A percentile compares a stretch with the other conserved stretches of the same genome.
These are phyloP conservation scores for Machaerirhynchus nigripectus DNA, from an alignment of 2,113 vertebrate species.

Conservation along the genomic window DNA sequence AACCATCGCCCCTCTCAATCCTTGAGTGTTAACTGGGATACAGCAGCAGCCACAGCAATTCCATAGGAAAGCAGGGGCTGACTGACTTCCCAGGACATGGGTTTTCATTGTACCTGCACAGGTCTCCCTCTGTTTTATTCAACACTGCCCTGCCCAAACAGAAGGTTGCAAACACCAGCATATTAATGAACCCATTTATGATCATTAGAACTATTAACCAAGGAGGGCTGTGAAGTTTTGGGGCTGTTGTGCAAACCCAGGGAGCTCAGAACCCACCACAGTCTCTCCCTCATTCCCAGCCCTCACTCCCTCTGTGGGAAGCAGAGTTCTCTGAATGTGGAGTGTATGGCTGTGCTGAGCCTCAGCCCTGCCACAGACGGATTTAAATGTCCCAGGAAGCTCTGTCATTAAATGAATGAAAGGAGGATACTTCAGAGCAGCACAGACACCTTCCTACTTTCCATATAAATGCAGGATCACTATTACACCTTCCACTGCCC, in stretches of 20 bases:
- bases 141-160: neutral
- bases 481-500: neutral
- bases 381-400: neutral
- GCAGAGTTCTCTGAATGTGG: neutral
- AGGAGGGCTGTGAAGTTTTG: neutral
- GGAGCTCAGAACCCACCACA: neutral
- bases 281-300: neutral
- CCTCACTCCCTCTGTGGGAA: neutral
- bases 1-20: neutral
- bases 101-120: neutral
- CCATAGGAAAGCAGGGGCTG: neutral
- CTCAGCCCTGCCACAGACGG: neutral
- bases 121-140: neutral
- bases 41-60: neutral
- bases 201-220: neutral
- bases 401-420: neutral
- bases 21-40: rapidly evolving
- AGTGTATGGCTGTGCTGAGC: neutral
- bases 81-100: neutral
- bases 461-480: neutral
- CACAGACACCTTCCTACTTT: neutral
- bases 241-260: neutral
- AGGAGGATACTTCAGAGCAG: neutral
- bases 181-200: rapidly evolving
- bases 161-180: neutral